A percentile compares a stretch with the other conserved stretches of the same genome.
Evolutionary conservation across 2,113 vertebrate species (phyloP).

Genomic region (Pluvianellus socialis): DNA sequence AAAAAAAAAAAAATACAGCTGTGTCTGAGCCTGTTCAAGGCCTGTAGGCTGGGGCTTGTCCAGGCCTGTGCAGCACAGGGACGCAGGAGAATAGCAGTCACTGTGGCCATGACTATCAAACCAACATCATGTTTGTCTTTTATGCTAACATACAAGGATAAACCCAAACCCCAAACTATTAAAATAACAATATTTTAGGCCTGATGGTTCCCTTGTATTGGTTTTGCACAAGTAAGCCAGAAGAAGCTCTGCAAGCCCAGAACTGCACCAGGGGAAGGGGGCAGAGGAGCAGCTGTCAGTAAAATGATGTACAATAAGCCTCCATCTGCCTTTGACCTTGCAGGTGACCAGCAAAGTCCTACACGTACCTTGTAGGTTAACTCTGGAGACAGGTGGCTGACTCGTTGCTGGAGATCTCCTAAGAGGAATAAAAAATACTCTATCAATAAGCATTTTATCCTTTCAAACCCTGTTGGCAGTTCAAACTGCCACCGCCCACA

Average conservation of each 20-base stretch:
- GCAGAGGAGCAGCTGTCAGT: neutral
- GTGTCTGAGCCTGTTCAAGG: slow-evolving; percentile 43
- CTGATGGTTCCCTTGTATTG: neutral
- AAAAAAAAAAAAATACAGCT: neutral
- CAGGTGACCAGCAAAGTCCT: neutral
- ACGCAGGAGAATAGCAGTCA: neutral
- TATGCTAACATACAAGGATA: neutral
- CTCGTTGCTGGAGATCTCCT: slow-evolving; percentile 90
- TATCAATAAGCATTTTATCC: neutral
- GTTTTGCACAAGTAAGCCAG: neutral
- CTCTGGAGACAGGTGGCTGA: slow-evolving; percentile 86
- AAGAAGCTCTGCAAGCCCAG: neutral
- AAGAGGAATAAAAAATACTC: slow-evolving; percentile 8
- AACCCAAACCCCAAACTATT: neutral
- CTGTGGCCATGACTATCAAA: slow-evolving; percentile 25
- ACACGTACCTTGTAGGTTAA: slow-evolving; percentile 87
- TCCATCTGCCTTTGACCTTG: neutral
- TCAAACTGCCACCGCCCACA: neutral
- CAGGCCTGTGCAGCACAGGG: slow-evolving; percentile 25
- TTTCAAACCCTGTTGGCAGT: neutral
- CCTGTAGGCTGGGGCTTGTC: slow-evolving; percentile 32
- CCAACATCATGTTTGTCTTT: slow-evolving; percentile 10
- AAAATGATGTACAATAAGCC: neutral
- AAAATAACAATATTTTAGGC: neutral
- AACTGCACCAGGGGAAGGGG: rapidly evolving